Conservation (phyloP, 2,113 vertebrate species). For the Taxidea taxus region DNA sequence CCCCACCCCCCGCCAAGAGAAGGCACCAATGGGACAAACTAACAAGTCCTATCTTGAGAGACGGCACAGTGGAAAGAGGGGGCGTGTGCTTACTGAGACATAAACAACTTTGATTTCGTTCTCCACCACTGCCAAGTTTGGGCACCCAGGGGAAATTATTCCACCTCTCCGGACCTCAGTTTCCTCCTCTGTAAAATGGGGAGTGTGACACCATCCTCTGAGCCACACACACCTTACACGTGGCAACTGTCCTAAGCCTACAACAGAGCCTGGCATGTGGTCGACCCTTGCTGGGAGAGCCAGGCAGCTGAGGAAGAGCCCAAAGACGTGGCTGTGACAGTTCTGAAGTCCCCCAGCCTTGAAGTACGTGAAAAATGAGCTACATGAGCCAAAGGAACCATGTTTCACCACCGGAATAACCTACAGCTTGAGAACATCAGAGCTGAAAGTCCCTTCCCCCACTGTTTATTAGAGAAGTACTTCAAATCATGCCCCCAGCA, state of each 20-base stretch:
- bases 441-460: neutral
- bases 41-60: neutral
- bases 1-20: neutral
- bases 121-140: neutral
- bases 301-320: neutral
- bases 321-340: neutral
- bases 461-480: neutral
- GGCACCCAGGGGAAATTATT: too few relatives aligned
- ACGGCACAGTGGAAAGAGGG: neutral
- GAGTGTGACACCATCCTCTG: neutral
- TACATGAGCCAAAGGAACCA: neutral
- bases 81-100: neutral
- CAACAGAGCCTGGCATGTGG: neutral
- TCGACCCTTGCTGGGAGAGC: accelerated
- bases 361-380: neutral
- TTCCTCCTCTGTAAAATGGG: neutral
- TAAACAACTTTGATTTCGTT: neutral
- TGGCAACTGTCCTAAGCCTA: accelerated
- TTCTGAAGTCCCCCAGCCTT: neutral
- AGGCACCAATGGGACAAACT: neutral
- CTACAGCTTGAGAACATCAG: neutral
- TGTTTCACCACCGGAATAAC: neutral
- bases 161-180: neutral
- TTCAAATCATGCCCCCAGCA: neutral
- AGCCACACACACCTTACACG: neutral